phyloP scores from a whole-genome alignment of 2,888 invertebrate genomes.

The Phyllotreta cruciferae region DNA sequence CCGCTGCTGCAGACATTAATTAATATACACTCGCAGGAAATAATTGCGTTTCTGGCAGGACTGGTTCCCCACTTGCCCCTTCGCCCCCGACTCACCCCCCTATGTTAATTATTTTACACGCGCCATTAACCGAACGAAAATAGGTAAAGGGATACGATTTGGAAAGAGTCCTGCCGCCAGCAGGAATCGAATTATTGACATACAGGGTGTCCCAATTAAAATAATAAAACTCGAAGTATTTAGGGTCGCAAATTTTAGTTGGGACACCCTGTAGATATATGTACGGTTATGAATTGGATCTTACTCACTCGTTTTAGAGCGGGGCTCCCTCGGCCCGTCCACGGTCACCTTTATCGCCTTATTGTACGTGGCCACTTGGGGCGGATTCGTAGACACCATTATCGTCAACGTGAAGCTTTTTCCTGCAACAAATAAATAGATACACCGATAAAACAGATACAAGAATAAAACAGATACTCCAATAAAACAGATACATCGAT shows the following conservation, averaged over 20 bases:
- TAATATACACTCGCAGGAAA: constrained; percentile 61
- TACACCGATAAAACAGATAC: not conserved
- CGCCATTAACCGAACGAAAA: constrained; percentile 48
- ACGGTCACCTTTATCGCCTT: constrained; percentile 99
- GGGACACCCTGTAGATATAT: too few species aligned
- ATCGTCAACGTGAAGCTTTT: constrained; percentile 98
- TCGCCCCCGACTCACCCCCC: constrained; percentile 30
- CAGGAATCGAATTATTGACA: constrained; percentile 27
- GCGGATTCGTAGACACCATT: constrained; percentile 90
- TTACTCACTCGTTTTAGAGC: constrained; percentile 90
- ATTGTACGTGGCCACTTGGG: constrained; percentile 95
- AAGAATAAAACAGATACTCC: constrained; percentile 2
- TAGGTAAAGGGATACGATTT: constrained; percentile 35
- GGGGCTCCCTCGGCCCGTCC: constrained; percentile 96
- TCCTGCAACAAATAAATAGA: constrained; percentile 70
- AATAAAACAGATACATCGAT: too few species aligned
- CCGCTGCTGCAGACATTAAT: constrained; percentile 61
- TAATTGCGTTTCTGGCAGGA: constrained; percentile 53
- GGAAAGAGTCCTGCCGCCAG: constrained; percentile 36
- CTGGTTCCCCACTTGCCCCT: constrained; percentile 39
- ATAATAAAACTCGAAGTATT: too few species aligned
- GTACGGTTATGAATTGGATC: constrained; percentile 37
- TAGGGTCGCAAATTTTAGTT: too few species aligned
- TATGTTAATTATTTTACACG: constrained; percentile 55
- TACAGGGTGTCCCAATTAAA: too few species aligned